Percentiles rank a stretch among this genome's conserved stretches.
Evolutionary conservation across 2,113 vertebrate genomes (phyloP).

Genomic region (Thamnophis sirtalis): DNA sequence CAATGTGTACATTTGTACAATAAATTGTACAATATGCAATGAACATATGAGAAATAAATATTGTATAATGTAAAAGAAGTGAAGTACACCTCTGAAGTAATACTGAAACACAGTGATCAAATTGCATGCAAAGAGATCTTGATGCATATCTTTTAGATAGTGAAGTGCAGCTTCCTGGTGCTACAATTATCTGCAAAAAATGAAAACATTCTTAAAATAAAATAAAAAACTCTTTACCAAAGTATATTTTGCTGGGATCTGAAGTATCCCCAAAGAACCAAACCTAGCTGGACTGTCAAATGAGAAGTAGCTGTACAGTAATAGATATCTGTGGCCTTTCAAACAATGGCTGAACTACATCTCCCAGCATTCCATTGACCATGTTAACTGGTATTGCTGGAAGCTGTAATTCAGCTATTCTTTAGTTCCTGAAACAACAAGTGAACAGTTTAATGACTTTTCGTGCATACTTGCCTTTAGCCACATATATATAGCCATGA

Average conservation of each 20-base stretch:
- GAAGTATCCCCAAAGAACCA: neutral
- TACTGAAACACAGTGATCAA: neutral
- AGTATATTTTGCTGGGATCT: neutral
- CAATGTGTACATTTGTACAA: neutral
- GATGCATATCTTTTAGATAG: neutral
- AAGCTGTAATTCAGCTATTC: neutral
- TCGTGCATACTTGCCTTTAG: neutral
- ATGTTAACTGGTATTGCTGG: neutral
- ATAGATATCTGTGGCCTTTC: neutral
- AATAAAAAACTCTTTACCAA: neutral
- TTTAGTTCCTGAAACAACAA: neutral
- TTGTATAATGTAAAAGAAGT: neutral
- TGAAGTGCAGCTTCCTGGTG: neutral
- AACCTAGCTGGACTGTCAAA: neutral
- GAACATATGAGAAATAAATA: neutral
- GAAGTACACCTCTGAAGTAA: neutral
- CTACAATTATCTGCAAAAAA: neutral
- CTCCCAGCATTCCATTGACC: neutral
- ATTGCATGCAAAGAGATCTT: neutral
- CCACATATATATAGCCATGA: neutral
- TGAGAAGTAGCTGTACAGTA: neutral
- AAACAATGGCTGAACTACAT: neutral
- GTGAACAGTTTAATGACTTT: neutral
- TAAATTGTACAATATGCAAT: neutral
- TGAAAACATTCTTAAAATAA: neutral